phyloP scores from a whole-genome alignment of 2,113 vertebrate genomes.

The Galemys pyrenaicus region DNA sequence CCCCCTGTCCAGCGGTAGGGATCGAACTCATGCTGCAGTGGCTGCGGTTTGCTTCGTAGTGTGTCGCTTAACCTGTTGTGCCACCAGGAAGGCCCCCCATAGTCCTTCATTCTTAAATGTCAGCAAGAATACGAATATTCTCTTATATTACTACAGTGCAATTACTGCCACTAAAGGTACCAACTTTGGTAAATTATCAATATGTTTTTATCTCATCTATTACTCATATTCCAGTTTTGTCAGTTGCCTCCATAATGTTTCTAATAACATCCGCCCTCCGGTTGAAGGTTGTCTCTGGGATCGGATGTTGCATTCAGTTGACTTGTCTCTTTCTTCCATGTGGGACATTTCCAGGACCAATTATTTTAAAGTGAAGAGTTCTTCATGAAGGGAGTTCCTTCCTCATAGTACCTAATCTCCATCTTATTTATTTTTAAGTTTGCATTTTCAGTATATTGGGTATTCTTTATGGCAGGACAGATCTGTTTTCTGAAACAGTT shows the following conservation, averaged over 20 bases:
- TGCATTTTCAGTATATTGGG: not conserved
- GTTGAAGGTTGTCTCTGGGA: not conserved
- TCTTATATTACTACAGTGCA: not conserved
- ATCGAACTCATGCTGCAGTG: too few relatives aligned
- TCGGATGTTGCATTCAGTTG: not conserved
- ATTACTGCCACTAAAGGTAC: not conserved
- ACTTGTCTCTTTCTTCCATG: not conserved
- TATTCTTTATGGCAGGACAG: conserved; percentile 36
- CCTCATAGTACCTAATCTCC: not conserved
- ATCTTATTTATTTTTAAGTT: conserved; percentile 45
- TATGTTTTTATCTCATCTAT: not conserved
- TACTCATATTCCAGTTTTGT: conserved; percentile 47
- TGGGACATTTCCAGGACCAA: not conserved
- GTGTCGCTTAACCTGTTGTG: too few relatives aligned
- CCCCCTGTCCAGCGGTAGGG: too few relatives aligned
- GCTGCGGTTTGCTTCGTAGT: too few relatives aligned
- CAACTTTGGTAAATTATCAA: conserved; percentile 11
- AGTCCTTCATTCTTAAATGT: not conserved
- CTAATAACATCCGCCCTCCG: not conserved
- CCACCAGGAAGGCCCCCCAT: too few relatives aligned
- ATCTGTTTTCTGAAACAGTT: not conserved
- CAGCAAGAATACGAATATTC: conserved; percentile 27
- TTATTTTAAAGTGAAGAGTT: conserved; percentile 53
- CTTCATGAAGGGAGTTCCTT: not conserved
- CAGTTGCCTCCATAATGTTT: not conserved